Evolutionary conservation across 2,888 invertebrate genomes (phyloP).

Genomic region (Leucophenga montana): DNA sequence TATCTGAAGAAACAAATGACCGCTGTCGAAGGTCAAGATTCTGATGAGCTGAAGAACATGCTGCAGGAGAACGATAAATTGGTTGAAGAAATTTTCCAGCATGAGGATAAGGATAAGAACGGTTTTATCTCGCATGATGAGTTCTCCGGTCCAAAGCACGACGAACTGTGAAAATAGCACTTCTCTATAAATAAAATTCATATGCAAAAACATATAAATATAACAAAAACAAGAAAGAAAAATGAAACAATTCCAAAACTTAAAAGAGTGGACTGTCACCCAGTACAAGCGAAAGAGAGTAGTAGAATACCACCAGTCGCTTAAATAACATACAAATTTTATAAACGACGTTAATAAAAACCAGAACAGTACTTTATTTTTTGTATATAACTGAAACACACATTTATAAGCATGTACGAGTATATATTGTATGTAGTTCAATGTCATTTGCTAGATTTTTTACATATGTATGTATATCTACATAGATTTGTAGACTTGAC

Average conservation of each 20-base stretch:
- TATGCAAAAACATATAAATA: slow-evolving; percentile 39
- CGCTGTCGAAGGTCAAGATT: slow-evolving; percentile 83
- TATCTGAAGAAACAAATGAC: slow-evolving; percentile 94
- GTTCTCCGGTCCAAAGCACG: slow-evolving; percentile 97
- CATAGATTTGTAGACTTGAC: neutral
- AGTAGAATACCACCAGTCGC: slow-evolving; percentile 10
- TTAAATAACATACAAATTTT: slow-evolving; percentile 38
- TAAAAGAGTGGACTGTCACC: slow-evolving; percentile 46
- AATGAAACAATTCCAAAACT: slow-evolving; percentile 35
- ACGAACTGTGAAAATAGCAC: slow-evolving; percentile 83
- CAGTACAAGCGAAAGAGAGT: neutral
- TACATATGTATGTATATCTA: neutral
- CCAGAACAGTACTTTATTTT: neutral
- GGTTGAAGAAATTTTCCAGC: slow-evolving; percentile 96
- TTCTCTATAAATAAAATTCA: slow-evolving; percentile 25
- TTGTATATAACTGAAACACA: slow-evolving; percentile 21
- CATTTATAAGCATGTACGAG: slow-evolving; percentile 22
- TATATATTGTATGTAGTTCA: neutral
- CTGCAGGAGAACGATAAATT: slow-evolving; percentile 92
- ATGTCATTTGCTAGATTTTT: neutral
- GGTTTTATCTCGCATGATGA: slow-evolving; percentile 96
- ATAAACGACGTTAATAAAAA: slow-evolving; percentile 22
- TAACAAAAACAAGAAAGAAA: slow-evolving; percentile 34
- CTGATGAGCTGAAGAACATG: slow-evolving; percentile 87
- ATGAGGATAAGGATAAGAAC: slow-evolving; percentile 97